Evolutionary conservation across 2,888 invertebrate species (phyloP).

Genomic region (Cosmia pyralina): DNA sequence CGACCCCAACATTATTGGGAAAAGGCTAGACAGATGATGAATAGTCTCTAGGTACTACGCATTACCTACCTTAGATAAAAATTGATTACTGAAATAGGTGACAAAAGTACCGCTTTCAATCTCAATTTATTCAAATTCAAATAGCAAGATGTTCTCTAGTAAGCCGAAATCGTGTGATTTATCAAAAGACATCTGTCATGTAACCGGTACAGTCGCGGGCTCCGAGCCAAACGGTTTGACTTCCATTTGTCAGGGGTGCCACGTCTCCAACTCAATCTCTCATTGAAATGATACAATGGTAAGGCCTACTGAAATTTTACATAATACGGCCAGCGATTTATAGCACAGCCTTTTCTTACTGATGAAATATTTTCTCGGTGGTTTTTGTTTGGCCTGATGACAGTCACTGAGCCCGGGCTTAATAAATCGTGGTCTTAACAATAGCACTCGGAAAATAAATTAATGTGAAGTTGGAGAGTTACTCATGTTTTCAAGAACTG

Average conservation of each 20-base stretch:
- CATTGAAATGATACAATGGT: constrained; percentile 52
- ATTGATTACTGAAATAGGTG: constrained; percentile 4
- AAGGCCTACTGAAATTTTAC: constrained; percentile 60
- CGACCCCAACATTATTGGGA: too few relatives aligned
- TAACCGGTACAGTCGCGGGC: constrained; percentile 59
- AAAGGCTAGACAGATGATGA: too few relatives aligned
- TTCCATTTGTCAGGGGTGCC: constrained; percentile 69
- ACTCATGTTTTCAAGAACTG: constrained; percentile 19
- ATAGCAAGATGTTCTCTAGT: constrained; percentile 25
- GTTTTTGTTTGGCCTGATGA: constrained; percentile 51
- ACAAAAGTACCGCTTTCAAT: constrained; percentile 7
- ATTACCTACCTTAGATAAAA: not conserved
- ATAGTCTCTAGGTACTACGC: not conserved
- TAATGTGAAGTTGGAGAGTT: constrained; percentile 23
- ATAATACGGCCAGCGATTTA: constrained; percentile 50
- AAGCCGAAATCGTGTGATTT: constrained; percentile 55
- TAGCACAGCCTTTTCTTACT: constrained; percentile 48
- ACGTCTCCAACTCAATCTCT: constrained; percentile 41
- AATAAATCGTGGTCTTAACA: constrained; percentile 48
- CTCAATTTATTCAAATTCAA: constrained; percentile 22
- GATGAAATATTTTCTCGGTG: constrained; percentile 47
- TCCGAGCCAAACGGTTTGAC: constrained; percentile 71
- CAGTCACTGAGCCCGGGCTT: constrained; percentile 22
- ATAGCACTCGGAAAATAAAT: constrained; percentile 37
- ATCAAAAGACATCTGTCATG: constrained; percentile 62